A percentile compares a stretch with the other conserved stretches of the same genome.
Evolutionary conservation across 2,888 invertebrate species (phyloP).

Genomic region (Drosophila fulvimacula): DNA sequence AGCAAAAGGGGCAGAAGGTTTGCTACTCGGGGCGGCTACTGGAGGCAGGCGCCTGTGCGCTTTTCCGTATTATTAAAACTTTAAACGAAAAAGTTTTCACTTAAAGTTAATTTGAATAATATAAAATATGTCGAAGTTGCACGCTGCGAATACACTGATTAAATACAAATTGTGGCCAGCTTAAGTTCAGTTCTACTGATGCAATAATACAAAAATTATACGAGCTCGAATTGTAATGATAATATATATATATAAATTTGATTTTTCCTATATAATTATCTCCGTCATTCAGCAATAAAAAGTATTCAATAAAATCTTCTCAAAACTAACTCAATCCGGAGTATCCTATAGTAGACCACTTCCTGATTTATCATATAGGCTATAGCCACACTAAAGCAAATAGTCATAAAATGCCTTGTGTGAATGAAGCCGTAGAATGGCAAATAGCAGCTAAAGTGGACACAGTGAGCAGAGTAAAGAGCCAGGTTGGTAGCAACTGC

Average conservation of each 20-base stretch:
- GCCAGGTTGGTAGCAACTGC: not conserved
- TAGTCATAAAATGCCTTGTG: no score
- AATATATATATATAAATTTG: no score
- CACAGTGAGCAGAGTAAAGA: conserved; percentile 24
- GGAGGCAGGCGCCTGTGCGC: conserved; percentile 8
- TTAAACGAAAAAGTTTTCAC: conserved; percentile 64
- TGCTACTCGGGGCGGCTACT: not conserved
- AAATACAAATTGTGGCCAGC: conserved; percentile 4
- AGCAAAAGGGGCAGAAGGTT: not conserved
- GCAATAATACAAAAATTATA: not conserved
- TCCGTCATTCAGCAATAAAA: no score
- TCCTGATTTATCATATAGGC: not conserved
- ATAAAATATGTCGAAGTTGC: conserved; percentile 33
- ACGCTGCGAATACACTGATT: conserved; percentile 6
- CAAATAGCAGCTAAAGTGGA: not conserved
- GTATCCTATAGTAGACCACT: not conserved
- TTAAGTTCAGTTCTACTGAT: not conserved
- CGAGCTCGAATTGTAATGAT: no score
- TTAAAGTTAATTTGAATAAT: conserved; percentile 50
- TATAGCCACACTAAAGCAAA: not conserved
- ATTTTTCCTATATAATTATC: no score
- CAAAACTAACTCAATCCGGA: not conserved
- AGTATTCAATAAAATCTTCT: no score
- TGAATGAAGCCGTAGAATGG: conserved; percentile 70
- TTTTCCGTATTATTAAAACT: conserved; percentile 61